Base-by-base conservation (phyloP, 2,797 vertebrate genomes). In the Enoplosus armatus region DNA sequence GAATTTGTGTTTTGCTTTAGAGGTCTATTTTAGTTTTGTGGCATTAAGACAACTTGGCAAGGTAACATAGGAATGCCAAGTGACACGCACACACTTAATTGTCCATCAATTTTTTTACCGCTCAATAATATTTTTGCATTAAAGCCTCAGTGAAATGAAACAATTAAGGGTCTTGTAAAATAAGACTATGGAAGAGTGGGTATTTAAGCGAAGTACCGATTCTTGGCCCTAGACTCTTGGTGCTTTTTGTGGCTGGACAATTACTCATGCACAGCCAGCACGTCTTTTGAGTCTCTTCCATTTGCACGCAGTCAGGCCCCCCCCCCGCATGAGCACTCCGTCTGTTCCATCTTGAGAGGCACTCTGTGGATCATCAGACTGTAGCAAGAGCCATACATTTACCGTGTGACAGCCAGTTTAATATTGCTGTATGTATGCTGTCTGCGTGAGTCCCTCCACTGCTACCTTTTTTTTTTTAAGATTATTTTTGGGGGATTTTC, bases 221-320 rank as follows among this genome's bases (percentile, higher is more conserved):
- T 79, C 72, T 76, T 85, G 84, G 79, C 79, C 54, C 43, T 29
- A 64, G 71, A 83, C 55, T 51, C 80, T 88, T 87, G n/a, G n/a
- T n/a, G n/a, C n/a, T n/a, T n/a, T 77, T 80, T 86, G 85, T 85
- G 87, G 92, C 76, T 10, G 54, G 67, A 82, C 83, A 90, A 85
- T 90, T 72, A 90, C 87, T 87, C 76, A 74, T 74, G 86, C 85
- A 59, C 54, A 84, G 85, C 90, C 83, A 75, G 83, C 78, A 72
- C 31, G 45, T 90, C 84, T 76, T 92, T 78, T 62, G 39, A 80
- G 80, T 72, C 74, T 79, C 68, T 55, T 80, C 43, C 50, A 48
- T 82, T 93, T 82, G 86, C 92, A 94, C 77, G 90, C 89, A 89
- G 84, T 77, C 61, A 41, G 63, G 61, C 74, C 76, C 58, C 75